Conservation (phyloP, 2,797 vertebrate species). For the Psittacula echo region DNA sequence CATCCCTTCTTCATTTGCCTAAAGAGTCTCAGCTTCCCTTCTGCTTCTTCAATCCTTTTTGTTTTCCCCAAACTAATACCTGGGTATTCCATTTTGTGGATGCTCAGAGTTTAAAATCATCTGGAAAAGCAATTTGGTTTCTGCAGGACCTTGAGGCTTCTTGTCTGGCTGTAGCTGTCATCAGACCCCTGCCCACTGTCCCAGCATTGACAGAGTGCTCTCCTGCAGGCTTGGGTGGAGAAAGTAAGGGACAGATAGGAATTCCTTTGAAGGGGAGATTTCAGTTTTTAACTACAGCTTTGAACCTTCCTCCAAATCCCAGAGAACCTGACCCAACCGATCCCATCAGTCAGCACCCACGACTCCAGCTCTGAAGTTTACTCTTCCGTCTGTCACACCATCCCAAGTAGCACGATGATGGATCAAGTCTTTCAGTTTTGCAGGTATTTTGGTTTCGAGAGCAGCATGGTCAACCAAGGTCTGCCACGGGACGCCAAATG, state of each 20-base stretch:
- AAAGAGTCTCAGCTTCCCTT: background rate
- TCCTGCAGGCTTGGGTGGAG: background rate
- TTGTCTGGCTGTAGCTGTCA: background rate
- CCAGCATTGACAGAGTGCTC: rapidly evolving
- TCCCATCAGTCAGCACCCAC: slow-evolving; percentile 50
- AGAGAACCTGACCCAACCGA: background rate
- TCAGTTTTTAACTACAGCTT: slow-evolving; percentile 8
- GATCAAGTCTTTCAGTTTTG: slow-evolving; percentile 26
- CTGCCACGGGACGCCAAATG: background rate
- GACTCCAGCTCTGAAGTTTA: background rate
- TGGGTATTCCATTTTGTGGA: background rate
- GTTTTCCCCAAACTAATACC: background rate
- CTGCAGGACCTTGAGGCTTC: background rate
- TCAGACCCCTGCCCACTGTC: background rate
- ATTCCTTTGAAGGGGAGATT: slow-evolving; percentile 37
- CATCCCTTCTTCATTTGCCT: background rate
- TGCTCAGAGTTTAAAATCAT: background rate
- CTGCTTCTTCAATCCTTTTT: background rate
- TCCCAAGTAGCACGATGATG: background rate
- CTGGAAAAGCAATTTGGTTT: background rate
- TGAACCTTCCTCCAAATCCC: slow-evolving; percentile 51
- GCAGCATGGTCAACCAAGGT: background rate
- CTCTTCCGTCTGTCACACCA: background rate
- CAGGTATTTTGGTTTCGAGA: slow-evolving; percentile 22
- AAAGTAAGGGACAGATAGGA: slow-evolving; percentile 8